phyloP scores from a whole-genome alignment of 2,113 vertebrate species.

The Forbesichthys agassizii region DNA sequence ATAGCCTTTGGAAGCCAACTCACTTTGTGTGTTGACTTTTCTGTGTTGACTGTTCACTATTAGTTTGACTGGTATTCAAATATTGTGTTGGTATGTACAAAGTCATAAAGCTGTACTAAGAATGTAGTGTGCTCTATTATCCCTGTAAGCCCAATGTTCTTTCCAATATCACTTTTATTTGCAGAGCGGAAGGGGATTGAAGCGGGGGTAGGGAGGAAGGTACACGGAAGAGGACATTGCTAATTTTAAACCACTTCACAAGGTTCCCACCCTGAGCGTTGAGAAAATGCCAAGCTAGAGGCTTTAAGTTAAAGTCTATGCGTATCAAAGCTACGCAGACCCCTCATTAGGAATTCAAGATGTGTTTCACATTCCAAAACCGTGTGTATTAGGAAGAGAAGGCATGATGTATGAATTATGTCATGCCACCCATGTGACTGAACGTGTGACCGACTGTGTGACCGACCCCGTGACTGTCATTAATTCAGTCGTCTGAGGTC shows the following conservation, averaged over 20 bases:
- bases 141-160: not conserved
- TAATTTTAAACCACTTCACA: slow-evolving; percentile 31
- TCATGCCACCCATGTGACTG: not conserved
- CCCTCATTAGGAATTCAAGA: not conserved
- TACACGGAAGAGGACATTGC: slow-evolving; percentile 6
- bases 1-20: too few species aligned
- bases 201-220: not conserved
- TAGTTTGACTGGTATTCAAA: too few species aligned
- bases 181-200: slow-evolving; percentile 1
- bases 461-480: not conserved
- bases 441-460: too few species aligned
- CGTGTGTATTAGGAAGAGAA: too few species aligned
- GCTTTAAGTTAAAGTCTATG: not conserved
- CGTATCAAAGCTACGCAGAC: not conserved
- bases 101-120: not conserved
- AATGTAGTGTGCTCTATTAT: not conserved
- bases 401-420: not conserved
- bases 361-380: too few species aligned
- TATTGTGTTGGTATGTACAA: too few species aligned
- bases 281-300: not conserved
- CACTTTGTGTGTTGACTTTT: too few species aligned
- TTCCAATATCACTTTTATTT: slow-evolving; percentile 1
- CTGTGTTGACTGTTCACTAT: too few species aligned
- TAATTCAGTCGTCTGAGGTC: slow-evolving; percentile 13
- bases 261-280: slow-evolving; percentile 7